phyloP scores from a whole-genome alignment of 2,113 vertebrate genomes.

The Lasiurus cinereus region DNA sequence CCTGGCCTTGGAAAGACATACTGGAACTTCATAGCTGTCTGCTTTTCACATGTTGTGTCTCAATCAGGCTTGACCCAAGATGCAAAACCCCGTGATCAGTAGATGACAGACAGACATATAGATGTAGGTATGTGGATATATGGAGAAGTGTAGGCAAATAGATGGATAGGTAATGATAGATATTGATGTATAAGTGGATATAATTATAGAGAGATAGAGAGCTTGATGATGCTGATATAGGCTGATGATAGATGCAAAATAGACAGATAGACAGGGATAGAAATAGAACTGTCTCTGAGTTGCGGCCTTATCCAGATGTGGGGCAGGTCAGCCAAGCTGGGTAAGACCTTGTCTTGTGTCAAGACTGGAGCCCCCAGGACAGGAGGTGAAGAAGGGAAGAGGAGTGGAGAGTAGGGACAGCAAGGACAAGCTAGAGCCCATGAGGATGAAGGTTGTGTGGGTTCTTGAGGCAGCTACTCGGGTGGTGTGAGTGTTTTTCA shows the following conservation, averaged over 20 bases:
- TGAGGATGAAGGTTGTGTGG: background rate
- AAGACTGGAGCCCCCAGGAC: background rate
- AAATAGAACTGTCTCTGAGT: background rate
- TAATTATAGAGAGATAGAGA: background rate
- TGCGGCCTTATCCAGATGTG: background rate
- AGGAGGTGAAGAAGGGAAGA: background rate
- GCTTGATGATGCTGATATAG: background rate
- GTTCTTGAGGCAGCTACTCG: background rate
- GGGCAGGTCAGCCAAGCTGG: background rate
- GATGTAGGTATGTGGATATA: background rate
- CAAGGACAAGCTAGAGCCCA: background rate
- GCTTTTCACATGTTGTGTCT: too few species aligned
- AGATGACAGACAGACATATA: background rate
- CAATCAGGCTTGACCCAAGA: background rate
- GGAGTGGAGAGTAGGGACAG: too few species aligned
- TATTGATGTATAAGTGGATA: background rate
- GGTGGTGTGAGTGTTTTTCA: background rate
- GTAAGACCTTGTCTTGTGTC: background rate
- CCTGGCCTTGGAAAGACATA: background rate
- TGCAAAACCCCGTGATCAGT: background rate
- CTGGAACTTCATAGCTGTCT: background rate
- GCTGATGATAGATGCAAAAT: background rate
- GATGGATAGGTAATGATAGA: background rate
- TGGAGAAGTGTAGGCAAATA: background rate
- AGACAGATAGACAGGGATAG: background rate